Evolutionary conservation across 2,888 invertebrate species (phyloP).

Genomic region (Timandra comae): DNA sequence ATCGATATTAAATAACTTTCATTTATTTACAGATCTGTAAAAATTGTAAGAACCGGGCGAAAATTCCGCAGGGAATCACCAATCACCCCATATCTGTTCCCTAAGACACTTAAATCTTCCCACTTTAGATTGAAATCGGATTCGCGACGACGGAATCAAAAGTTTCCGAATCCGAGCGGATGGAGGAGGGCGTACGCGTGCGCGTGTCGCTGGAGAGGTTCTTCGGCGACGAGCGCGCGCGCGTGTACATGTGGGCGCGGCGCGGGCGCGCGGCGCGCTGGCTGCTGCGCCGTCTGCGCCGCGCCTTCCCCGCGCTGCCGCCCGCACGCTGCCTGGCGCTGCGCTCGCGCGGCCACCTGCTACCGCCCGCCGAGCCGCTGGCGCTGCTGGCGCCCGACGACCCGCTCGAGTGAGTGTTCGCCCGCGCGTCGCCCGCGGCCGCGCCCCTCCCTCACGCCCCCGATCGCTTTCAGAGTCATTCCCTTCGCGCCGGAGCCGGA

Average conservation of each 20-base stretch:
- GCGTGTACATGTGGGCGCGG: slow-evolving; percentile 23
- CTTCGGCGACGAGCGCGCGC: slow-evolving; percentile 41
- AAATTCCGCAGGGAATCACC: no score
- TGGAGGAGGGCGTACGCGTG: slow-evolving; percentile 31
- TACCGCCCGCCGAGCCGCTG: slow-evolving; percentile 51
- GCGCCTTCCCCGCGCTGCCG: slow-evolving; percentile 31
- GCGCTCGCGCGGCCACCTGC: slow-evolving; percentile 37
- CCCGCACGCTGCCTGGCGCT: slow-evolving; percentile 26
- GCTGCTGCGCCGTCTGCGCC: slow-evolving; percentile 41
- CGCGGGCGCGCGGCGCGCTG: slow-evolving; percentile 32
- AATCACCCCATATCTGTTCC: no score
- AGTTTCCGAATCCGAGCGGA: no score
- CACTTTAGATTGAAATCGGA: no score
- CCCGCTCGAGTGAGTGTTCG: slow-evolving; percentile 36
- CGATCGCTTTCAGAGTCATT: no score
- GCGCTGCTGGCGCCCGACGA: slow-evolving; percentile 42
- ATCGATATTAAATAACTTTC: no score
- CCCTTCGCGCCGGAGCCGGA: no score
- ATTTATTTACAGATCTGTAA: no score
- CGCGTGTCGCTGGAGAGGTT: slow-evolving; percentile 38
- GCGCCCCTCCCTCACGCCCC: no score
- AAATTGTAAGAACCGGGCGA: no score
- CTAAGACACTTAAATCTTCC: no score
- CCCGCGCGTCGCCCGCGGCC: slow-evolving; percentile 5
- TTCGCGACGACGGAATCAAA: no score